Evolutionary conservation across 53 echinoderm and acorn worm genomes (phyloP), one percentile per base, ranked within the genome.

Genomic region (Stichopus horrens): DNA sequence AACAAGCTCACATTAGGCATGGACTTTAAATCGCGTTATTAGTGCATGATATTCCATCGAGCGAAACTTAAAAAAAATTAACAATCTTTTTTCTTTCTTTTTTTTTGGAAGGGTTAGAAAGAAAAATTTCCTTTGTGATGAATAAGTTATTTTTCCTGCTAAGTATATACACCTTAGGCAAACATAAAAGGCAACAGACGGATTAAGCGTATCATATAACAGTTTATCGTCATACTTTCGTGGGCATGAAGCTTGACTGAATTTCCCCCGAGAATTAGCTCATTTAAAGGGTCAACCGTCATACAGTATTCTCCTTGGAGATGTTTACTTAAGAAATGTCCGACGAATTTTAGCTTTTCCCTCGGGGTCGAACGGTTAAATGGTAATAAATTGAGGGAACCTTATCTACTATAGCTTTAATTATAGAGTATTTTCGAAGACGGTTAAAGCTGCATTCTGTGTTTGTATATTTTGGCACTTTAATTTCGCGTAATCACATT

Each of bases 331-430:
- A 20, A 81, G 37, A 81, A 21, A 55, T 56, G 19, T n/a, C 54
- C 22, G 81, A 57, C 19, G 57, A 75, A 23, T 75, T 75, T 75
- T 20, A 16, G 81, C 18, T 16, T 20, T 16, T 71, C 81, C 81
- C 81, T 58, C 81, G 21, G 81, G 81, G 21, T 14, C 8, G 4
- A 20, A 19, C 57, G 57, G 81, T 56, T 81, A 58, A 81, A 56
- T 81, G 55, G 81, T n/a, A n/a, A 81, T 81, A 81, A 81, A 81
- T 81, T 56, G 58, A 71, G n/a, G 71, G 71, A 71, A 71, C 71
- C 5, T 71, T 71, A 71, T 18, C 71, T 20, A 71, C 71, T 71
- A 18, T 71, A 4, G 19, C 71, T 71, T 71, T 71, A 71, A 71
- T 71, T 71, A 71, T 18, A 18, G 18, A 71, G 18, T 6, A 71